Percentiles rank a stretch among this genome's conserved stretches.
These are phyloP conservation scores for Meloe dianella DNA, from an alignment of 2,888 invertebrate genomes.

Conservation along the genomic window DNA sequence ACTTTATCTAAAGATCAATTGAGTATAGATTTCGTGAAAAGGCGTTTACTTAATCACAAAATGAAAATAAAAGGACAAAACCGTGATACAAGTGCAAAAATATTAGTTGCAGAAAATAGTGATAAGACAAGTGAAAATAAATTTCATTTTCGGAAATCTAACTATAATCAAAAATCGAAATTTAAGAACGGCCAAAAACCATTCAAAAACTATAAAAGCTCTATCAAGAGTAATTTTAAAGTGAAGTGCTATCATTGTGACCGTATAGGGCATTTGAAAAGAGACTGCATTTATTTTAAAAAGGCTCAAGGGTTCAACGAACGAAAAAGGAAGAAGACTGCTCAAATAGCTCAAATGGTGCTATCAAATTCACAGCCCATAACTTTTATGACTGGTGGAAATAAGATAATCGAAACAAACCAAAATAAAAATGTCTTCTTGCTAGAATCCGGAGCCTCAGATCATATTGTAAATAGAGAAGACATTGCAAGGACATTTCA, in stretches of 20 bases:
- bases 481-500: too few species aligned
- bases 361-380: too few species aligned
- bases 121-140: background rate
- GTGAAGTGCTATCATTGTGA: slow-evolving; percentile 12
- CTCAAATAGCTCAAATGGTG: too few species aligned
- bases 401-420: too few species aligned
- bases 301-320: background rate
- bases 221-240: background rate
- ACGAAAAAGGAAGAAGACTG: too few species aligned
- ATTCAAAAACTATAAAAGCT: too few species aligned
- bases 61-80: slow-evolving; percentile 4
- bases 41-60: slow-evolving; percentile 4
- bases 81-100: slow-evolving; percentile 11
- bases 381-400: too few species aligned
- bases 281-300: background rate
- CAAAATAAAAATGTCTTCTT: too few species aligned
- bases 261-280: background rate
- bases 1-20: slow-evolving; percentile 10
- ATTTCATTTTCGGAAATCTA: background rate
- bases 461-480: too few species aligned
- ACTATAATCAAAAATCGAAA: too few species aligned
- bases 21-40: slow-evolving; percentile 12
- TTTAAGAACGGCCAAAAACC: too few species aligned
- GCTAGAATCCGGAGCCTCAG: too few species aligned
- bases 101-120: background rate